Evolutionary conservation across 2,113 vertebrate genomes (phyloP), one percentile per base, ranked within the genome.

Genomic region (Spilogale gracilis): DNA sequence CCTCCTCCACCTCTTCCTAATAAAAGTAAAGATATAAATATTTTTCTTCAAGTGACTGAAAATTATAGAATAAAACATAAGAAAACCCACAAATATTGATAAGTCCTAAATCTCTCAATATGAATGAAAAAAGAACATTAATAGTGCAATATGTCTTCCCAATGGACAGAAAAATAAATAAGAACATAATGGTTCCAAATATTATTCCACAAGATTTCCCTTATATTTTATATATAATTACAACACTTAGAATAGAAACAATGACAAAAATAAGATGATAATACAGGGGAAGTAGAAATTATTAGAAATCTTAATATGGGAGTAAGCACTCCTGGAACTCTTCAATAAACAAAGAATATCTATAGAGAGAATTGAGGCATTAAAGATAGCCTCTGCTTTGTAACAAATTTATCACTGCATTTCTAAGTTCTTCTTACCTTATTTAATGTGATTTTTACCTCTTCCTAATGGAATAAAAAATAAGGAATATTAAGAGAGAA

Each of bases 181-280:
- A 76, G 12, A 11, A 81, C 71, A 92, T 13, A 56, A 14, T 43
- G 1, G 6, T n/a, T 95, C 6, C 58, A 89, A 52, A 60, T 89
- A 90, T 50, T 88, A 16, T 61, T 86, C 50, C 84, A 45, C 23
- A 43, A 91, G 4, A 71, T 63, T 86, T 23, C 27, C 52, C 63
- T 97, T 96, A 27, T 96, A 95, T 93, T 93, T 98, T 25, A 0
- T 89, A 83, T 95, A 96, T 96, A 80, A 92, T 92, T 85, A 92
- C 14, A 74, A 94, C 61, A 97, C 32, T 80, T 86, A 87, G 90
- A 38, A 38, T 79, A 86, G 58, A 96, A 95, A 97, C 43, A 82
- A 48, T 79, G 23, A 38, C 84, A 91, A 84, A 56, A 81, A 58
- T 17, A 88, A 94, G 3, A 14, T 11, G 43, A 4, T 50, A 61